These are phyloP conservation scores for Etia nguti DNA, from an alignment of 2,113 vertebrate genomes.

Conservation along the genomic window DNA sequence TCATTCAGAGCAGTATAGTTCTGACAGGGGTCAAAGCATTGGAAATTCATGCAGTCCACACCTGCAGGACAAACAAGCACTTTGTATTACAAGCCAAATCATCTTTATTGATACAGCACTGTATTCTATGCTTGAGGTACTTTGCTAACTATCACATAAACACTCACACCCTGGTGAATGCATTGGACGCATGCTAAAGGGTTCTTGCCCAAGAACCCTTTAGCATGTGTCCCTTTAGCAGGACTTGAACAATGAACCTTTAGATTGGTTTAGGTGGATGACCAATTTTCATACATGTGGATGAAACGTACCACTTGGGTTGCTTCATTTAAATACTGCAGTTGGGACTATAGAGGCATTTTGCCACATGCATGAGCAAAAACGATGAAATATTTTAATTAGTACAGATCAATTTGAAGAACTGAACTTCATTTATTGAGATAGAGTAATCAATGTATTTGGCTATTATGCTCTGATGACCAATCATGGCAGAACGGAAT, in stretches of 20 bases:
- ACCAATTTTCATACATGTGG: background rate
- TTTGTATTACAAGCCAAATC: background rate
- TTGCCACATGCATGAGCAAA: background rate
- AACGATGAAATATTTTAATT: background rate
- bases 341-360: accelerated
- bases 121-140: accelerated
- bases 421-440: background rate
- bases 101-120: background rate
- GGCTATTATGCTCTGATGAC: background rate
- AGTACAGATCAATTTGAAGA: accelerated
- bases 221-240: background rate
- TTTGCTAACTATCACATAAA: background rate
- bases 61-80: background rate
- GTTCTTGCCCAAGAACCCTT: background rate
- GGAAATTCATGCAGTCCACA: accelerated
- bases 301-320: background rate
- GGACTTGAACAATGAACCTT: background rate
- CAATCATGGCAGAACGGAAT: background rate
- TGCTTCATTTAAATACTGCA: background rate
- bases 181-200: accelerated
- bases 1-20: accelerated
- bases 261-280: accelerated
- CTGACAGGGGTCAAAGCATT: background rate
- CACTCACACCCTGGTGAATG: accelerated
- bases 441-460: background rate